A percentile compares a stretch with the other conserved stretches of the same genome.
Evolutionary conservation across 2,888 invertebrate genomes (phyloP).

Genomic region (Drosophila eohydei): DNA sequence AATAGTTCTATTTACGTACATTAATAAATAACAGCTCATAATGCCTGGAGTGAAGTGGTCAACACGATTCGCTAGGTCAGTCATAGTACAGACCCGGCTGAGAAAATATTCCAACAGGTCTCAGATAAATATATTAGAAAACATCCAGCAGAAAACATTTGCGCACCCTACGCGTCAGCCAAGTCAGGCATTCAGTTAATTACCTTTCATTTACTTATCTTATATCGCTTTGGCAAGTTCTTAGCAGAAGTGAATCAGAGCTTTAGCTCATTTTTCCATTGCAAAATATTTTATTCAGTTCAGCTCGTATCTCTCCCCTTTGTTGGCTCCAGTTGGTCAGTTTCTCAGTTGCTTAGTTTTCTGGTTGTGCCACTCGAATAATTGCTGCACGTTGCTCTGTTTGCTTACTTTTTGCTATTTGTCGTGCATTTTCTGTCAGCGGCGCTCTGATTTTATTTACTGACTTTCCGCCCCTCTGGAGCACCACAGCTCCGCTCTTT

Average conservation of each 20-base stretch:
- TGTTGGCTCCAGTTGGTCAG: slow-evolving; percentile 1
- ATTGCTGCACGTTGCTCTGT: slow-evolving; percentile 33
- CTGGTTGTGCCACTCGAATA: slow-evolving; percentile 31
- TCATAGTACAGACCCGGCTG: too few species aligned
- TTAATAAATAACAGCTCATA: neutral
- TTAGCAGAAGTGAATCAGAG: neutral
- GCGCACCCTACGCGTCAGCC: too few species aligned
- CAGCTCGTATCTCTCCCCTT: neutral
- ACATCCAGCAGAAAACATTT: neutral
- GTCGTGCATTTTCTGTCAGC: slow-evolving; percentile 48
- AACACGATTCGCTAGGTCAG: too few species aligned
- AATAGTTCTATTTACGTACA: neutral
- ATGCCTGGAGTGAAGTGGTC: neutral
- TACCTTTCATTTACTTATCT: neutral
- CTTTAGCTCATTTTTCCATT: too few species aligned
- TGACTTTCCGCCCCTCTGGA: neutral
- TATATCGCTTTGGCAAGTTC: neutral
- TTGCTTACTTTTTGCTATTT: slow-evolving; percentile 35
- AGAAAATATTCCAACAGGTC: too few species aligned
- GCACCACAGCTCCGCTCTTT: neutral
- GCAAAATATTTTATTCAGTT: neutral
- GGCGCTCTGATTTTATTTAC: slow-evolving; percentile 58
- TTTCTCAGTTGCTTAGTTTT: neutral
- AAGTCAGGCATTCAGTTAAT: neutral
- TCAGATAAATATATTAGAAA: neutral